Base-by-base conservation (phyloP, 2,888 invertebrate species). In the Andrena bicolor region DNA sequence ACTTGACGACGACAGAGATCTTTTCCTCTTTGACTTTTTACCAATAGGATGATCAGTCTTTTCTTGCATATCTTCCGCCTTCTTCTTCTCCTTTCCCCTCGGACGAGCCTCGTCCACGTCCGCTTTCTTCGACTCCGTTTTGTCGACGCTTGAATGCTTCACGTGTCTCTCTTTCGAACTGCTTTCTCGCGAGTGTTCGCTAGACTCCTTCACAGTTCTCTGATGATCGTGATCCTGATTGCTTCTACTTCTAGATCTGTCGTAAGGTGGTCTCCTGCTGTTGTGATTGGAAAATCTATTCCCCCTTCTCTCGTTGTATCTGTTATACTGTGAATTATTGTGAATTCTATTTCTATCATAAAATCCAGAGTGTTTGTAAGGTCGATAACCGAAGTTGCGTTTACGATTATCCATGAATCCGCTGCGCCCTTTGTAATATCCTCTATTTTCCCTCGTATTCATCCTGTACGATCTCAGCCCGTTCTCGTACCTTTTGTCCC, bases 1-100 rank as follows among this genome's bases (percentile, higher is more conserved):
- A 78, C 88, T 90, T 3, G 91, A 91, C n/a, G 89, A 83, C 0
- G 92, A 90, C 4, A 87, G 84, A 13, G 88, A 90, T 72, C 86
- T 87, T 80, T 86, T 90, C 41, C 88, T 85, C 20, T 88, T 87
- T 10, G 81, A 81, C 30, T 88, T 90, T 53, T 89, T 90, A 10
- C 73, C 76, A 32, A 28, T 58, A 48, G 73, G 35, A 30, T 76
- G 77, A 58, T 83, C 83, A 86, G 74, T 82, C 80, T 86, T 73
- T 56, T 82, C 76, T 66, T 60, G 75, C 2, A 6, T 6, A 6
- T 49, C 64, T 16, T 80, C 86, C 13, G 83, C 82, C 58, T 61
- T 58, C 26, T 82, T 80, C 41, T 87, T 85, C 16, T 86, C 83
- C 75, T 83, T 86, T 1, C 68, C 76, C 66, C 75, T 75, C 1